A percentile compares a stretch with the other conserved stretches of the same genome.
These are phyloP conservation scores for Eupithecia vulgata DNA, from an alignment of 2,888 invertebrate genomes.

Conservation along the genomic window DNA sequence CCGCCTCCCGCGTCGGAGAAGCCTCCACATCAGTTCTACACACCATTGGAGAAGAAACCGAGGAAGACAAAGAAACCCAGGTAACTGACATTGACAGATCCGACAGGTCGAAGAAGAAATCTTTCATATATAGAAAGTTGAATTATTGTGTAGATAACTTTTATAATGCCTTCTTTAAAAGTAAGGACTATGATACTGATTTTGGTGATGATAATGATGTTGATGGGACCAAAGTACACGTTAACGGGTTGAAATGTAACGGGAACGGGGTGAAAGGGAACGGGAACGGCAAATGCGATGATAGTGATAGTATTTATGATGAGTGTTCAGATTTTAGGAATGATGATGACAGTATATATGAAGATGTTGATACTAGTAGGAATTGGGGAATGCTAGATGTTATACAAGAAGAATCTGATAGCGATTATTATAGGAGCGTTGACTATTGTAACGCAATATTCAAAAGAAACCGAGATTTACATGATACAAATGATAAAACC, in stretches of 20 bases:
- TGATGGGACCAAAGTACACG: slow-evolving; percentile 25
- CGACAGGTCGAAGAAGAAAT: slow-evolving; percentile 58
- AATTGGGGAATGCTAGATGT: slow-evolving; percentile 70
- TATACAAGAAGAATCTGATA: slow-evolving; percentile 79
- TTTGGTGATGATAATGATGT: slow-evolving; percentile 49
- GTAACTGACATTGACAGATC: slow-evolving; percentile 59
- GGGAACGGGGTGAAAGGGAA: slow-evolving; percentile 4
- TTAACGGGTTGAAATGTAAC: slow-evolving; percentile 9
- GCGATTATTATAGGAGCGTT: slow-evolving; percentile 77
- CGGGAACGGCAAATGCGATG: slow-evolving; percentile 34
- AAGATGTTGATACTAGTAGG: slow-evolving; percentile 68
- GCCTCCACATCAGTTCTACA: slow-evolving; percentile 96
- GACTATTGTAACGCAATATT: slow-evolving; percentile 70
- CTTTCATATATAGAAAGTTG: slow-evolving; percentile 74
- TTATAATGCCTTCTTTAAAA: slow-evolving; percentile 75
- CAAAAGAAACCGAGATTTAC: slow-evolving; percentile 36
- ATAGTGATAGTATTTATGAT: slow-evolving; percentile 44
- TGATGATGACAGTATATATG: slow-evolving; percentile 72
- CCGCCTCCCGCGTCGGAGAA: slow-evolving; percentile 98
- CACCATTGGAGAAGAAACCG: slow-evolving; percentile 96
- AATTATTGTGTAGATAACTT: slow-evolving; percentile 81
- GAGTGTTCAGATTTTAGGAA: slow-evolving; percentile 44
- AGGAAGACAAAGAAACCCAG: slow-evolving; percentile 91
- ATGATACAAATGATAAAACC: slow-evolving; percentile 44
- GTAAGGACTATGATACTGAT: slow-evolving; percentile 64